Evolutionary conservation across 1,140 invertebrate genomes (phyloP), one percentile per base, ranked within the genome.

Genomic region (Drosophila jambulina): DNA sequence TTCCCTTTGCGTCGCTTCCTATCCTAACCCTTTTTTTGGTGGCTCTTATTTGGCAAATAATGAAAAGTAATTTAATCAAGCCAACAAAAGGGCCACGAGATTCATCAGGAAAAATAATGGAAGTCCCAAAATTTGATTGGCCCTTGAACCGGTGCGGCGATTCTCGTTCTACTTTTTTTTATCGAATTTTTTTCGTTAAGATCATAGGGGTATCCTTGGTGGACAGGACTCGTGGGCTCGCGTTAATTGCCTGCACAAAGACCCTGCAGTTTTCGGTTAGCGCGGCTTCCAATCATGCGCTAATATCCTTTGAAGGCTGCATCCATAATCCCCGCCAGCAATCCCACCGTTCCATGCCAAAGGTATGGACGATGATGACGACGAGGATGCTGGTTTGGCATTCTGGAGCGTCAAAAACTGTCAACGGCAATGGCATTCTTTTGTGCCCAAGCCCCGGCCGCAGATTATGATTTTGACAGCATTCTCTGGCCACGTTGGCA

Each of bases 21-120:
- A 21, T 19, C 21, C 57, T 34, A 43, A 4, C n/a, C 42, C 43
- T 56, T 29, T 23, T 67, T 29, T 19, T 51, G 21, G 1, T 29
- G 36, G 38, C 74, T 85, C 80, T 90, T 88, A 84, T 88, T 88
- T 79, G 81, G 56, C 81, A 90, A 88, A 90, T 90, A 90, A 90
- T 85, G 85, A 90, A 90, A 90, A 90, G 83, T 90, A 91, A 90
- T 90, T 90, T 90, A 90, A 90, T 90, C 85, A 90, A 91, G 86
- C 75, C 83, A 85, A 90, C 85, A 90, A 90, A 90, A 60, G 71
- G 60, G 75, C 25, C 59, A 65, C 40, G 48, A 74, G 76, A 84
- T 80, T 80, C 81, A 62, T 84, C 71, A 80, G 70, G 42, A 34
- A 51, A 70, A 70, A 59, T 46, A 54, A 67, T 43, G 71, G 25